Evolutionary conservation across 2,797 vertebrate genomes (phyloP).

Genomic region (Fringilla coelebs): DNA sequence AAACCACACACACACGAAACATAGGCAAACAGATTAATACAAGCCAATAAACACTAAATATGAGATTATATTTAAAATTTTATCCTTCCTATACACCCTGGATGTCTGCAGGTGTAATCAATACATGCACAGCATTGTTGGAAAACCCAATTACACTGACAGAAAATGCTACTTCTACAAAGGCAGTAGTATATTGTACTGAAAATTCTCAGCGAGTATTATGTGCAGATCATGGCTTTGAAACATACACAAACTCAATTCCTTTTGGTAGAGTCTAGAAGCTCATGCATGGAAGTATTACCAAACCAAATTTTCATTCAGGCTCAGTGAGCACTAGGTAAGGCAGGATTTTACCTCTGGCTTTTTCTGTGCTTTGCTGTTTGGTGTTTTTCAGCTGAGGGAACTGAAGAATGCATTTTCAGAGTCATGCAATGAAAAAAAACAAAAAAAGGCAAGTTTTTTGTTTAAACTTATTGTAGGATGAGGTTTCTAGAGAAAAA

Average conservation of each 20-base stretch:
- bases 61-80: background rate
- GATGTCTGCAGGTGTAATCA: background rate
- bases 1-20: background rate
- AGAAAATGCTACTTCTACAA: background rate
- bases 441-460: background rate
- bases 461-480: background rate
- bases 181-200: background rate
- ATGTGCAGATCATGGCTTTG: background rate
- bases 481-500: background rate
- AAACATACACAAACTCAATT: background rate
- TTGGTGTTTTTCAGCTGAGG: background rate
- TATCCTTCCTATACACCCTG: background rate
- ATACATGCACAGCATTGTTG: background rate
- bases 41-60: background rate
- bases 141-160: background rate
- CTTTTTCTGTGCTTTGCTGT: background rate
- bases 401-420: background rate
- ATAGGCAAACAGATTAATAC: background rate
- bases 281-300: background rate
- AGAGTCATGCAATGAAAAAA: background rate
- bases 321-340: background rate
- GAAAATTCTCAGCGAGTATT: background rate
- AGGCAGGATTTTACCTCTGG: background rate
- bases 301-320: background rate
- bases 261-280: background rate